These are phyloP conservation scores for Pongo abelii DNA, from an alignment of 2,113 vertebrate species.

Conservation along the genomic window DNA sequence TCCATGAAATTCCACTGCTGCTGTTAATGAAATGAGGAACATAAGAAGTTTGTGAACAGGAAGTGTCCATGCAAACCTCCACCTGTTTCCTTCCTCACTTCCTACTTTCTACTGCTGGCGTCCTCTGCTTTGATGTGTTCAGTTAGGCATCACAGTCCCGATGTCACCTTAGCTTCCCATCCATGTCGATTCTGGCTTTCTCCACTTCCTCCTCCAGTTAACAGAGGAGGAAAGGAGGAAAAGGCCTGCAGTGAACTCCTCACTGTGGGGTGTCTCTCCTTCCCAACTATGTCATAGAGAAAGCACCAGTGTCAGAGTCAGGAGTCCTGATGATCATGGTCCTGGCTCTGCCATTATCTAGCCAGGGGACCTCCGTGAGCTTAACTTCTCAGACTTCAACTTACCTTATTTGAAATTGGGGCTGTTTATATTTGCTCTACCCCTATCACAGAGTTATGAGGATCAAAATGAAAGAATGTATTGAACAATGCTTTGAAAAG, in stretches of 20 bases:
- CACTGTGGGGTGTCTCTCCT: neutral
- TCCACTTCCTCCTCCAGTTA: neutral
- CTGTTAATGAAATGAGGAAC: conserved; percentile 78
- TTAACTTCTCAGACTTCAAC: neutral
- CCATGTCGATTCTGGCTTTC: neutral
- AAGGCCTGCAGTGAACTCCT: neutral
- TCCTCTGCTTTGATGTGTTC: neutral
- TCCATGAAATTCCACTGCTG: conserved; percentile 77
- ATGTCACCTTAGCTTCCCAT: neutral
- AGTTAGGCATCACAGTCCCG: neutral
- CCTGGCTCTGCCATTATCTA: neutral
- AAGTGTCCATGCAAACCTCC: conserved; percentile 61
- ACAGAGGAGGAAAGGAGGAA: neutral
- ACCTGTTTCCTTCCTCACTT: conserved; percentile 59
- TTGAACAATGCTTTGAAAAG: conserved; percentile 8
- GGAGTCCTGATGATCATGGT: neutral
- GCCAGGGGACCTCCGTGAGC: neutral
- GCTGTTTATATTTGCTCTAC: neutral
- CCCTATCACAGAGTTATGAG: neutral
- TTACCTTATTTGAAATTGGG: neutral
- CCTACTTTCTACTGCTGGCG: neutral
- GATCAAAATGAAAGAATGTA: neutral
- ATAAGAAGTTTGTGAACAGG: conserved; percentile 73
- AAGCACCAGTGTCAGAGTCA: neutral
- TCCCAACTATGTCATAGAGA: neutral